A percentile compares a stretch with the other conserved stretches of the same genome.
phyloP scores from a whole-genome alignment of 2,888 invertebrate species.

The Blera fallax region DNA sequence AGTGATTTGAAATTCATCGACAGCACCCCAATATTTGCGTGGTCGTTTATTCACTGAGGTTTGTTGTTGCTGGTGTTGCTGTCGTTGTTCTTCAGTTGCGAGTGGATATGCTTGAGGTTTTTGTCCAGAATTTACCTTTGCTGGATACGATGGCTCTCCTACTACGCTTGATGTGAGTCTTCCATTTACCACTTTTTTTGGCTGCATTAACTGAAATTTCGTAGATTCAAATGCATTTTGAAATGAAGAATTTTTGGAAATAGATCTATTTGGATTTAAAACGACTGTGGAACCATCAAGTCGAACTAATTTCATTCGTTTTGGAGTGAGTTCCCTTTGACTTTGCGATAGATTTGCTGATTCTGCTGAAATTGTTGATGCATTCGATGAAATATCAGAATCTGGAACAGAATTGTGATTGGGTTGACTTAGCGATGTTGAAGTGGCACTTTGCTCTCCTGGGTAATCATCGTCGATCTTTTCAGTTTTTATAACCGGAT shows the following conservation, averaged over 20 bases:
- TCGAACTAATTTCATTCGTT: not conserved
- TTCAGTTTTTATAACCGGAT: constrained; percentile 14
- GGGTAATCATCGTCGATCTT: not conserved
- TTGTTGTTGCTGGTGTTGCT: not conserved
- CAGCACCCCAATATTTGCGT: constrained; percentile 60
- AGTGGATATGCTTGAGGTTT: not conserved
- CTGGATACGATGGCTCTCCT: not conserved
- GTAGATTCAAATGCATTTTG: not conserved
- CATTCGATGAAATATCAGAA: not conserved
- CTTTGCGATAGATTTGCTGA: not conserved
- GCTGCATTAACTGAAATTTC: not conserved
- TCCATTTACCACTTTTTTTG: not conserved
- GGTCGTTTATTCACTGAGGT: not conserved
- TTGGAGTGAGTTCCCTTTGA: not conserved
- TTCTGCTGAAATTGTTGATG: not conserved
- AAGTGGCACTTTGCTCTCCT: not conserved
- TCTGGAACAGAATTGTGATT: not conserved
- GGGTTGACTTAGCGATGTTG: not conserved
- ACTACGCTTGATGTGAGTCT: not conserved
- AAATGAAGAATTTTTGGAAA: not conserved
- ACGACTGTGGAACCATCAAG: constrained; percentile 2
- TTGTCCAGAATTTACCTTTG: not conserved
- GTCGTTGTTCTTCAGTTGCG: not conserved
- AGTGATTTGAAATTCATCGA: constrained; percentile 50
- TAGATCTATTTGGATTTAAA: not conserved